phyloP scores from a whole-genome alignment of 2,797 vertebrate species.

The Acanthis flammea region DNA sequence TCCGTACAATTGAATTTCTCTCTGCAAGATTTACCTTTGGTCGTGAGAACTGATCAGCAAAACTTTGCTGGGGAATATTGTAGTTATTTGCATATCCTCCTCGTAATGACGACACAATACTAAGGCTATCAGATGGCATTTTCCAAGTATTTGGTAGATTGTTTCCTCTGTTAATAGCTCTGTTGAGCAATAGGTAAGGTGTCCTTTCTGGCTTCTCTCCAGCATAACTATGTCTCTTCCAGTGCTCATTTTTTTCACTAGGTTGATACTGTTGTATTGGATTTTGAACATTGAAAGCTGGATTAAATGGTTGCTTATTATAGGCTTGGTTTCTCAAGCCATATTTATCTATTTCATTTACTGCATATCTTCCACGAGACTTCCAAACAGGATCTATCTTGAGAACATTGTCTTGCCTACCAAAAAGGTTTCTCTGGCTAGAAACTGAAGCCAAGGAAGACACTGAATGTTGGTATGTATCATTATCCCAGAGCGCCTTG shows the following conservation, averaged over 20 bases:
- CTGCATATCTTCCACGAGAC: slow-evolving; percentile 77
- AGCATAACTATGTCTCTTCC: slow-evolving; percentile 96
- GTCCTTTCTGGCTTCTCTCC: slow-evolving; percentile 85
- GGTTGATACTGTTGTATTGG: slow-evolving; percentile 74
- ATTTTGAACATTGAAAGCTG: slow-evolving; percentile 74
- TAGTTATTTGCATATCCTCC: slow-evolving; percentile 63
- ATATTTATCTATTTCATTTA: slow-evolving; percentile 76
- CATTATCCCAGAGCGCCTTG: slow-evolving; percentile 73
- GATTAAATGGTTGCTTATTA: slow-evolving; percentile 69
- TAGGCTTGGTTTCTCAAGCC: slow-evolving; percentile 64
- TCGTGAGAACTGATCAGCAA: slow-evolving; percentile 76
- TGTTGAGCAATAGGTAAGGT: slow-evolving; percentile 70
- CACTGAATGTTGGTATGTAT: slow-evolving; percentile 72
- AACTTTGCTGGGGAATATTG: slow-evolving; percentile 66
- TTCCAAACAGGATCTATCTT: slow-evolving; percentile 83
- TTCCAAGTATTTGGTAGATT: slow-evolving; percentile 82
- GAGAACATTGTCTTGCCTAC: slow-evolving; percentile 81
- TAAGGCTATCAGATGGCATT: slow-evolving; percentile 79
- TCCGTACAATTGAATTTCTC: slow-evolving; percentile 81
- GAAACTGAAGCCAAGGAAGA: slow-evolving; percentile 79
- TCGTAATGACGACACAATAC: slow-evolving; percentile 66
- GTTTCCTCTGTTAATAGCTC: slow-evolving; percentile 66
- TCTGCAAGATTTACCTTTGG: slow-evolving; percentile 71
- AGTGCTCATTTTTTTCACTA: slow-evolving; percentile 78
- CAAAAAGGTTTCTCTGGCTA: slow-evolving; percentile 78